Conservation (phyloP, 2,113 vertebrate species). For the Corythaixoides concolor region DNA sequence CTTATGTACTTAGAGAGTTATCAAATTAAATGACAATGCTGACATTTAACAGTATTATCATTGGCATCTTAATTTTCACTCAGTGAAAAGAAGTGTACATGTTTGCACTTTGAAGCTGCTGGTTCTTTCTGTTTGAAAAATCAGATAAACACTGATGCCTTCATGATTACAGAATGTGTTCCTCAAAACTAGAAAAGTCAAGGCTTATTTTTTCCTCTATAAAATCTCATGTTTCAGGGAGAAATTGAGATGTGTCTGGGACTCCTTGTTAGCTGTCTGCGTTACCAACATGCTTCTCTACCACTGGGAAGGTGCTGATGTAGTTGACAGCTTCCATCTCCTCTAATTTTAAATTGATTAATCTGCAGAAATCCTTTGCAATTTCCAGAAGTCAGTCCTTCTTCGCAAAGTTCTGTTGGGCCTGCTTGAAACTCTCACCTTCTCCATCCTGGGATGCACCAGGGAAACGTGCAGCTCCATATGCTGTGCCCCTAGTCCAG, state of each 20-base stretch:
- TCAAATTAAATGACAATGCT: not conserved
- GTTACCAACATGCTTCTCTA: not conserved
- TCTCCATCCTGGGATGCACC: not conserved
- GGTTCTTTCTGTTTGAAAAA: not conserved
- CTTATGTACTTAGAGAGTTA: not conserved
- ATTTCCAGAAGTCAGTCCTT: not conserved
- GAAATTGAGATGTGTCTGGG: not conserved
- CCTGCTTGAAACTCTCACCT: not conserved
- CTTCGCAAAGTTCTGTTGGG: not conserved
- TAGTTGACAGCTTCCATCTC: not conserved
- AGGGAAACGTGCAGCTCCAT: not conserved
- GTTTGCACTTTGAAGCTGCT: not conserved
- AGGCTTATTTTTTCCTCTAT: not conserved
- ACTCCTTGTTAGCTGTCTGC: not conserved
- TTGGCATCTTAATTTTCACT: not conserved
- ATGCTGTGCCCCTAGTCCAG: no score
- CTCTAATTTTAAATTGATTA: not conserved
- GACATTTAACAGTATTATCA: not conserved
- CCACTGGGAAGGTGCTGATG: not conserved
- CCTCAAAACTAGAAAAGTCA: not conserved
- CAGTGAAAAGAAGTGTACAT: not conserved
- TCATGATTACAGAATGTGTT: not conserved
- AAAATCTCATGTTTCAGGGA: not conserved
- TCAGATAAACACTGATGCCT: not conserved
- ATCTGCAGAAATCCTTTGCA: not conserved